Evolutionary conservation across 1,140 invertebrate species (phyloP), one percentile per base, ranked within the genome.

Genomic region (Eufriesea mexicana): DNA sequence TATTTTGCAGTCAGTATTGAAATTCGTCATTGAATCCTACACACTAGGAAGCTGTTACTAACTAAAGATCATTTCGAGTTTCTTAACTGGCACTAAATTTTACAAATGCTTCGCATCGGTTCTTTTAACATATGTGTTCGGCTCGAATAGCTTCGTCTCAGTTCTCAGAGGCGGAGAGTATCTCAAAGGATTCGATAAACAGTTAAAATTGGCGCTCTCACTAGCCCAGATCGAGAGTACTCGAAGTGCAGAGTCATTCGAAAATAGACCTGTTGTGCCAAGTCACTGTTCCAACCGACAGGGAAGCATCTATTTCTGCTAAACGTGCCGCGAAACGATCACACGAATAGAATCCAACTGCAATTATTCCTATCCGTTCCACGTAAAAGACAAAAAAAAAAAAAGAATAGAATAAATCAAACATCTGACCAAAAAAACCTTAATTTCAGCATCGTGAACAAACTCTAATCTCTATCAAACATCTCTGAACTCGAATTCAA

Each of bases 171-270:
- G 35, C 35, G 4, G 18, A n/a, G 8, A 51, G 45, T 25, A 0
- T 28, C 28, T 68, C 66, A 45, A 75, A 66, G 79, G 71, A 45
- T 71, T 14, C 74, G 20, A 54, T 78, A 47, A 62, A 64, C 75
- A 62, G 81, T 84, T 88, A 51, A 82, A 82, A 88, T 77, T 86
- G 78, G 59, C 75, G 59, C 57, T 72, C 79, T 75, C 67, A 14
- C 75, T 83, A 85, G 64, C 59, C 78, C 54, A 67, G 85, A 76
- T 79, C 83, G 49, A 61, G 68, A 75, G 61, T 74, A 16, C n/a
- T 54, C 55, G 51, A 87, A 90, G 20, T 79, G 90, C 90, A 79
- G 20, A 88, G 89, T 91, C 90, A 91, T 85, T 87, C 54, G 71
- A 82, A 88, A 90, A 91, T 90, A 89, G 87, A 70, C 84, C 74